Conservation (phyloP, 2,888 invertebrate genomes). For the Hypsopygia costalis region DNA sequence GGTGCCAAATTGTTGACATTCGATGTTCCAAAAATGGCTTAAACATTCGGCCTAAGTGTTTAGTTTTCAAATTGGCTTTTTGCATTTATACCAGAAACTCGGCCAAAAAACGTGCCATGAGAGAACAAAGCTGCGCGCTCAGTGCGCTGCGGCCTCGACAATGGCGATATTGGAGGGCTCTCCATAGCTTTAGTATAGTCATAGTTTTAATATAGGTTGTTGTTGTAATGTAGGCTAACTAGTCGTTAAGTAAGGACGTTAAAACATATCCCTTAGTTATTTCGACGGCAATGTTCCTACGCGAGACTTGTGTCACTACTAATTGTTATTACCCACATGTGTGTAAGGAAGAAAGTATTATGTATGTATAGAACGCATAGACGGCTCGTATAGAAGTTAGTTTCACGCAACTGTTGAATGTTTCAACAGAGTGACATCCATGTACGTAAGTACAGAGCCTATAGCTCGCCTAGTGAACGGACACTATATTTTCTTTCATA, state of each 20-base stretch:
- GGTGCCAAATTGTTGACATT: slow-evolving; percentile 31
- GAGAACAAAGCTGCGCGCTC: slow-evolving; percentile 19
- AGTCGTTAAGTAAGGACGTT: slow-evolving; percentile 29
- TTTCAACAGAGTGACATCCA: no score
- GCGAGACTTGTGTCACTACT: not conserved
- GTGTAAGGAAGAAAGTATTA: no score
- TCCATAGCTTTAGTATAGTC: slow-evolving; percentile 3
- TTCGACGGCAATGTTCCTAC: not conserved
- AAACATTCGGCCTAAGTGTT: slow-evolving; percentile 8
- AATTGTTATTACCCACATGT: no score
- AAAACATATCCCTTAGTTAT: slow-evolving; percentile 44
- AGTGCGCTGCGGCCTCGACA: not conserved
- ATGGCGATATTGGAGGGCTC: not conserved
- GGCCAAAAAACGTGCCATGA: slow-evolving; percentile 32
- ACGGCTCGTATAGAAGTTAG: no score
- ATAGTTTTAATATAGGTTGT: slow-evolving; percentile 40
- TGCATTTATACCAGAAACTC: not conserved
- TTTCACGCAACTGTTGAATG: no score
- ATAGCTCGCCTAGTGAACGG: no score
- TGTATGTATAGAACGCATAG: no score
- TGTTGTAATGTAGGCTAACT: slow-evolving; percentile 39
- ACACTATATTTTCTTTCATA: no score
- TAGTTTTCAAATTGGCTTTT: slow-evolving; percentile 1
- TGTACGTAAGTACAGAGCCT: no score
- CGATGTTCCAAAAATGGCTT: slow-evolving; percentile 29